Percentiles rank a stretch among this genome's conserved stretches.
These are phyloP conservation scores for Cantharis rustica DNA, from an alignment of 2,888 invertebrate species.

Conservation along the genomic window DNA sequence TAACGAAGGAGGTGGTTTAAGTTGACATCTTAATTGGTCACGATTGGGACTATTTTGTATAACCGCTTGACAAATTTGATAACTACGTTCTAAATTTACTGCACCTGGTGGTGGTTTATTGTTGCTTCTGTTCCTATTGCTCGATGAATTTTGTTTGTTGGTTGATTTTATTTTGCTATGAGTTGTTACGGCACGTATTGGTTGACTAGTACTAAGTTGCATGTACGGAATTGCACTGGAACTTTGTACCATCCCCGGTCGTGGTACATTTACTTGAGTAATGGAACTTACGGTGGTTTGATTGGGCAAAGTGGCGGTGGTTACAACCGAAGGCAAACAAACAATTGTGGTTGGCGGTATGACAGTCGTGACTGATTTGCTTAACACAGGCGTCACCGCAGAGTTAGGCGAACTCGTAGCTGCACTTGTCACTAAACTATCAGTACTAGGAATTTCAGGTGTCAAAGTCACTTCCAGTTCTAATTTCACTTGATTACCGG, in stretches of 20 bases:
- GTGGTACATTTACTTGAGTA: slow-evolving; percentile 28
- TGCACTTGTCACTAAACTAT: slow-evolving; percentile 61
- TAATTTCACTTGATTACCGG: slow-evolving; percentile 58
- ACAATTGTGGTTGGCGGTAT: slow-evolving; percentile 62
- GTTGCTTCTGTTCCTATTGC: slow-evolving; percentile 60
- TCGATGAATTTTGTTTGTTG: slow-evolving; percentile 41
- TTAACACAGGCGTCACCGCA: slow-evolving; percentile 46
- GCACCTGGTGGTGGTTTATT: slow-evolving; percentile 87
- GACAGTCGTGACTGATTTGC: slow-evolving; percentile 54
- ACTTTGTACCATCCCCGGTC: slow-evolving; percentile 53
- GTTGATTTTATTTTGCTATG: slow-evolving; percentile 52
- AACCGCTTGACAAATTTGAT: slow-evolving; percentile 92
- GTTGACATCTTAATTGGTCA: slow-evolving; percentile 81
- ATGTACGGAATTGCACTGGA: slow-evolving; percentile 59
- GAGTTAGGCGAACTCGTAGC: slow-evolving; percentile 51
- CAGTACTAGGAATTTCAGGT: slow-evolving; percentile 62
- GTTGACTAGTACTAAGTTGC: slow-evolving; percentile 59
- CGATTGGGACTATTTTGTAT: slow-evolving; percentile 93
- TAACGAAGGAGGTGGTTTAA: slow-evolving; percentile 84
- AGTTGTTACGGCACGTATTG: slow-evolving; percentile 57
- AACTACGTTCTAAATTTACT: slow-evolving; percentile 91
- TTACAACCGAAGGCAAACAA: slow-evolving; percentile 56
- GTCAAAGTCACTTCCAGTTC: slow-evolving; percentile 66
- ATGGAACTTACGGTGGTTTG: slow-evolving; percentile 35
- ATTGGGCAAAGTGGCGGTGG: slow-evolving; percentile 46